These are phyloP conservation scores for Antedon mediterranea DNA, from an alignment of 53 echinoderm and acorn worm species.

Conservation along the genomic window DNA sequence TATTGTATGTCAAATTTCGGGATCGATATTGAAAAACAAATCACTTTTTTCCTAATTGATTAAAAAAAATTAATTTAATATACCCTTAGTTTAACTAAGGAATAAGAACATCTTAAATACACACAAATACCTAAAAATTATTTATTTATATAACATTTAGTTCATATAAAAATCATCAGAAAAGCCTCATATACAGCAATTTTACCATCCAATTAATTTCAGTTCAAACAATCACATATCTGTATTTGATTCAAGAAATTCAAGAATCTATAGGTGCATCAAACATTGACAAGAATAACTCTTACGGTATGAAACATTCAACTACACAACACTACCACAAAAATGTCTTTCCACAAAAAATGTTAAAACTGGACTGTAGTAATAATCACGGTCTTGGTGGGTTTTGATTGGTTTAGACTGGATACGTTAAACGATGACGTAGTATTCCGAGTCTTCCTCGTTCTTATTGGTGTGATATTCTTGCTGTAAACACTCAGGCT, in stretches of 20 bases:
- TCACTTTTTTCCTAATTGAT: too few species aligned
- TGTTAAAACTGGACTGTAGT: too few species aligned
- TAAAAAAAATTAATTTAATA: too few species aligned
- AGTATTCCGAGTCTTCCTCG: not conserved
- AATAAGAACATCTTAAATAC: too few species aligned
- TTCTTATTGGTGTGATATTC: not conserved
- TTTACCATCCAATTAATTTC: not conserved
- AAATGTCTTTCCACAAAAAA: not conserved
- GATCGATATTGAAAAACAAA: too few species aligned
- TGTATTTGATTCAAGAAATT: too few species aligned
- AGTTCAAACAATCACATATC: not conserved
- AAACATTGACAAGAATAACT: too few species aligned
- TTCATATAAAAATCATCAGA: not conserved
- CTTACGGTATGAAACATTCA: not conserved
- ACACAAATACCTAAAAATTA: too few species aligned
- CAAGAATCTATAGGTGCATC: too few species aligned
- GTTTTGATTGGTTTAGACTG: not conserved
- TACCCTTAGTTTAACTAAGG: too few species aligned
- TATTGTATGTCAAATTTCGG: too few species aligned
- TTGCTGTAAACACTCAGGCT: not conserved
- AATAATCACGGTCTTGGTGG: not conserved
- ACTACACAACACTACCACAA: not conserved
- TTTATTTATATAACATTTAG: too few species aligned
- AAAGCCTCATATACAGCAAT: not conserved
- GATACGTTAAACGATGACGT: not conserved